Evolutionary conservation across 37 sponge, comb jelly and placozoan species (phyloP).

Genomic region (Chondrilla cf. caribensis): DNA sequence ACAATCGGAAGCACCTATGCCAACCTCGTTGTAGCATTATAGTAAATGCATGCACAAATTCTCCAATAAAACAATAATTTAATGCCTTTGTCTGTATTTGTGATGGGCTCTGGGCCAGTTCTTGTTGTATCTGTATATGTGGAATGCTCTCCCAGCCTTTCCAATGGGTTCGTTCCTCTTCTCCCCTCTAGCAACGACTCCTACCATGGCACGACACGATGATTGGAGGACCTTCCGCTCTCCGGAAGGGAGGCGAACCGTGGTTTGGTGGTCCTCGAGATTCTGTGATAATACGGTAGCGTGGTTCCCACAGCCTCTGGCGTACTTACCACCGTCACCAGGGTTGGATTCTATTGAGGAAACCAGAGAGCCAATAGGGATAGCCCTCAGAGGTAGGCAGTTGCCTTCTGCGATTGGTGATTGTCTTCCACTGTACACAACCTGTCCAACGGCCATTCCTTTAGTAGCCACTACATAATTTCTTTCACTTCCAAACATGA

Average conservation of each 20-base stretch:
- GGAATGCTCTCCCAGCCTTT: conserved; percentile 23
- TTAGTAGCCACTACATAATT: conserved; percentile 14
- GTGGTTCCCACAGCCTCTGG: conserved; percentile 15
- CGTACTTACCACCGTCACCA: conserved; percentile 9
- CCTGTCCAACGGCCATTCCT: neutral
- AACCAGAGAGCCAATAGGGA: conserved; percentile 9
- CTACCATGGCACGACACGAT: neutral
- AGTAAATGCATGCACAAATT: no score
- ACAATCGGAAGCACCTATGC: no score
- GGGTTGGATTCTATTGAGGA: conserved; percentile 7
- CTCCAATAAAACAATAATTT: no score
- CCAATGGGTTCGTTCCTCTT: conserved; percentile 24
- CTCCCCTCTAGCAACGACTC: conserved; percentile 10
- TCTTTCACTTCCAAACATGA: conserved; percentile 7
- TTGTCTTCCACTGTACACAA: conserved; percentile 13
- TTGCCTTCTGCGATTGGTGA: conserved; percentile 19
- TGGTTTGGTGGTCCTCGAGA: neutral
- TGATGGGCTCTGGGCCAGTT: conserved; percentile 30
- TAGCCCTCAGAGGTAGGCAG: neutral
- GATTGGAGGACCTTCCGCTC: neutral
- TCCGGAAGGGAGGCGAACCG: conserved; percentile 2
- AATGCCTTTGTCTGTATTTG: conserved; percentile 27
- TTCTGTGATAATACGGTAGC: conserved; percentile 7
- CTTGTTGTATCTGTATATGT: conserved; percentile 17
- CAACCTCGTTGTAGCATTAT: no score